These are phyloP conservation scores for Labeo calbasu DNA, from an alignment of 2,797 vertebrate species.

Conservation along the genomic window DNA sequence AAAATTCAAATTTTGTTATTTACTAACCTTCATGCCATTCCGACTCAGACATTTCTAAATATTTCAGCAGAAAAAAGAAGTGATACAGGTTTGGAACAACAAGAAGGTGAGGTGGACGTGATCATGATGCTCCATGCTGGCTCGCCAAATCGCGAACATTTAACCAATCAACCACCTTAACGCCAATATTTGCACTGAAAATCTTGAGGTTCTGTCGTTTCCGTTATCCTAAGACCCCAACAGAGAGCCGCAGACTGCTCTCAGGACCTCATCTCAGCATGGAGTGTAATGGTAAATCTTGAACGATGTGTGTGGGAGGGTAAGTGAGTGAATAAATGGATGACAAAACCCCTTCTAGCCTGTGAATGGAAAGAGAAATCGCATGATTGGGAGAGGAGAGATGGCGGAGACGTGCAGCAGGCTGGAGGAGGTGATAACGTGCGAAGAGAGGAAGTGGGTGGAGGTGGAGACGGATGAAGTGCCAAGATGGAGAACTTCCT, in stretches of 20 bases:
- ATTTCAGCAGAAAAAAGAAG: not conserved
- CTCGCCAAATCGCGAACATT: slow-evolving; percentile 24
- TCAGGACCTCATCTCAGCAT: slow-evolving; percentile 43
- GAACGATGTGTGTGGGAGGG: slow-evolving; percentile 45
- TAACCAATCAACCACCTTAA: slow-evolving; percentile 18
- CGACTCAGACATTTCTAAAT: not conserved
- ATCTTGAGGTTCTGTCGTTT: slow-evolving; percentile 45
- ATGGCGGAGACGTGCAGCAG: slow-evolving; percentile 42
- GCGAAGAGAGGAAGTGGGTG: slow-evolving; percentile 41
- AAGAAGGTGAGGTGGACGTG: not conserved
- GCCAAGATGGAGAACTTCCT: slow-evolving; percentile 38
- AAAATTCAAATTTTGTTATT: not conserved
- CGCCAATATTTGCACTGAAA: slow-evolving; percentile 34
- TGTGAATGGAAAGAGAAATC: slow-evolving; percentile 51
- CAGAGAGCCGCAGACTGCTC: slow-evolving; percentile 34
- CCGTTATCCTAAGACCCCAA: slow-evolving; percentile 40
- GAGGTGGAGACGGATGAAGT: slow-evolving; percentile 41
- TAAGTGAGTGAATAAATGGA: slow-evolving; percentile 54
- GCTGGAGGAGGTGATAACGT: slow-evolving; percentile 50
- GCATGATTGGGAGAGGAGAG: slow-evolving; percentile 39
- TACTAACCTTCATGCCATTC: not conserved
- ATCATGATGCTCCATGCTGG: not conserved
- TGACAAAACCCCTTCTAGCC: slow-evolving; percentile 51
- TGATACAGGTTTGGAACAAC: slow-evolving; percentile 5
- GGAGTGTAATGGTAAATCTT: slow-evolving; percentile 40